A percentile compares a stretch with the other conserved stretches of the same genome.
Conservation (phyloP, 1,140 invertebrate species). For the Limonius californicus region DNA sequence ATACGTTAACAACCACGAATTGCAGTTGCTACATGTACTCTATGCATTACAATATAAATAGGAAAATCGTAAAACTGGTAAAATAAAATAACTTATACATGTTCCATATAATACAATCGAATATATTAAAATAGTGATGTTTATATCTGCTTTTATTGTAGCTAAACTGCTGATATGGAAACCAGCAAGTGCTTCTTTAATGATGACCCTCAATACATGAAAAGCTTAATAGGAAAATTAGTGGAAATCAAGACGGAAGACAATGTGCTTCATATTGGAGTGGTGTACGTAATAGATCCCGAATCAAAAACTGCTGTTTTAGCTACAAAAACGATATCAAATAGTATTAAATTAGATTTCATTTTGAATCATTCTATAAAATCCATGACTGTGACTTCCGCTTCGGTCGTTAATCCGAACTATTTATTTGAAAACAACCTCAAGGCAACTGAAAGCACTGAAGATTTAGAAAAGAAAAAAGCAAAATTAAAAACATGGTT, state of each 20-base stretch:
- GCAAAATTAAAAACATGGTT: conserved; percentile 39
- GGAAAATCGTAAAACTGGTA: too few species aligned
- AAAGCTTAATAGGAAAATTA: conserved; percentile 16
- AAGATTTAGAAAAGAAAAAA: conserved; percentile 6
- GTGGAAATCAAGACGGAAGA: conserved; percentile 33
- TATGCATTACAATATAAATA: too few species aligned
- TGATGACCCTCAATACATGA: not conserved
- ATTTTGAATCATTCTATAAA: too few species aligned
- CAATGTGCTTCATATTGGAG: conserved; percentile 26
- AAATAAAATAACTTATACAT: too few species aligned
- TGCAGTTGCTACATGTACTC: too few species aligned
- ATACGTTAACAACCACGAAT: too few species aligned
- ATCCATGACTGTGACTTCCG: not conserved
- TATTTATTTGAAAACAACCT: conserved; percentile 14
- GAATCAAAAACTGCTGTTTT: conserved; percentile 39
- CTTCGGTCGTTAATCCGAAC: not conserved
- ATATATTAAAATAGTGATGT: too few species aligned
- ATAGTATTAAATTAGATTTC: too few species aligned
- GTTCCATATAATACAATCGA: too few species aligned
- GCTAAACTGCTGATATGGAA: too few species aligned
- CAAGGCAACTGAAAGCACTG: not conserved
- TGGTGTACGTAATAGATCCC: conserved; percentile 39
- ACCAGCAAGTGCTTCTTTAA: too few species aligned
- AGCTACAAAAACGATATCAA: not conserved
- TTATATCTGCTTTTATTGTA: too few species aligned